Evolutionary conservation across 2,888 invertebrate species (phyloP), one percentile per base, ranked within the genome.

Genomic region (Endotricha flammealis): DNA sequence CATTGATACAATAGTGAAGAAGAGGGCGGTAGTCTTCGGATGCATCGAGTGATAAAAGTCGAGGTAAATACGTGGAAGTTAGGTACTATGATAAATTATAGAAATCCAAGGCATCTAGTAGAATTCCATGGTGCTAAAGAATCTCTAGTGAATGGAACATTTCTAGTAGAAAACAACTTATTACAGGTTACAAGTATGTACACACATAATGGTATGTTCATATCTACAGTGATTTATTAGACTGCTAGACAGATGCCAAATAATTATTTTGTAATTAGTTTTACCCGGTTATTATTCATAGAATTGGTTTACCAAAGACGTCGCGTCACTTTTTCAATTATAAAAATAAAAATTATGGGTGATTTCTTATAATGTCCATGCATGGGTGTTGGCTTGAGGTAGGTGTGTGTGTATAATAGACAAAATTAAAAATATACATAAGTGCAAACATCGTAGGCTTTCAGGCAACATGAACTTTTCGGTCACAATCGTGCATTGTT

Each of bases 1-100:
- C 86, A 85, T 82, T 83, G 82, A 83, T 79, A 85, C 85, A 85
- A 83, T 85, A 86, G 85, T 85, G 79, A 82, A 80, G 78, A 81
- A 76, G 67, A 79, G 82, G 85, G 83, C 85, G 85, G 85, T 79
- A 83, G 78, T 73, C 65, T 62, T 77, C 70, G 71, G 76, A 77
- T 79, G 77, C 78, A 78, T 67, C 72, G 67, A 67, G 64, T 68
- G 64, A 59, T 68, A 68, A 57, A 48, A 64, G 61, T 66, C 63
- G 42, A 61, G 57, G 54, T 55, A 59, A 46, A 51, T 56, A 51
- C 48, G 44, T 50, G 50, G 45, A 47, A 52, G 49, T 50, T 53
- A 59, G 53, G 55, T 57, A 53, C 54, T 53, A 48, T 40, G 37
- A 34, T 28, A n/a, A 16, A 33, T 46, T 46, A 46, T 44, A 50